These are phyloP conservation scores for Mylabris sibirica DNA, from an alignment of 2,888 invertebrate species.

Conservation along the genomic window DNA sequence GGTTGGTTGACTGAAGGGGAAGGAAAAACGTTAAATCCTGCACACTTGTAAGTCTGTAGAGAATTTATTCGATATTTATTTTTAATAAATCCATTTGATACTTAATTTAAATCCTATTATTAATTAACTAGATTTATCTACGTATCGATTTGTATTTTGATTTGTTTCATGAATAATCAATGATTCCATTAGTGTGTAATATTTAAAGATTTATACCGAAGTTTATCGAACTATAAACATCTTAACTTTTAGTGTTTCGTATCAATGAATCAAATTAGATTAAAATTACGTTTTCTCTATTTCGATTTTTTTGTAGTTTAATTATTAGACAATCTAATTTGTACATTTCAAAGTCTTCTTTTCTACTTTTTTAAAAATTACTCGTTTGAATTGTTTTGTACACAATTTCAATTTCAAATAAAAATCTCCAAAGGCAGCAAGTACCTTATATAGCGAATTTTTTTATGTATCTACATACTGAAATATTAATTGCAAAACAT, in stretches of 20 bases:
- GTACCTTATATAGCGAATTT: too few species aligned
- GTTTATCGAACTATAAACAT: background rate
- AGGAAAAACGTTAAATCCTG: background rate
- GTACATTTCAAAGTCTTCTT: too few species aligned
- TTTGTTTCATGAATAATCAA: background rate
- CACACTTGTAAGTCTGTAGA: conserved; percentile 3
- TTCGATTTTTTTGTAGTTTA: too few species aligned
- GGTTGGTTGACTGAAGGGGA: background rate
- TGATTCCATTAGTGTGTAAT: background rate
- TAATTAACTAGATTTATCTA: background rate
- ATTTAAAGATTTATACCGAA: background rate
- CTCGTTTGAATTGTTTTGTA: too few species aligned
- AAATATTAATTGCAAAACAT: too few species aligned
- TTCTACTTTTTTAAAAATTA: too few species aligned
- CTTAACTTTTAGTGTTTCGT: background rate
- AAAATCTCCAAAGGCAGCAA: too few species aligned
- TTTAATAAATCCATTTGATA: background rate
- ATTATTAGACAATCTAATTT: too few species aligned
- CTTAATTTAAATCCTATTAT: conserved; percentile 1
- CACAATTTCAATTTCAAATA: too few species aligned
- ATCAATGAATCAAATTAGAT: too few species aligned
- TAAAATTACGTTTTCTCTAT: background rate
- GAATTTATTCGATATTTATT: background rate
- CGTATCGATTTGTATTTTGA: background rate
- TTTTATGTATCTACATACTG: too few species aligned